Base-by-base conservation (phyloP, 2,113 vertebrate genomes). In the Ceuthmochares aereus region DNA sequence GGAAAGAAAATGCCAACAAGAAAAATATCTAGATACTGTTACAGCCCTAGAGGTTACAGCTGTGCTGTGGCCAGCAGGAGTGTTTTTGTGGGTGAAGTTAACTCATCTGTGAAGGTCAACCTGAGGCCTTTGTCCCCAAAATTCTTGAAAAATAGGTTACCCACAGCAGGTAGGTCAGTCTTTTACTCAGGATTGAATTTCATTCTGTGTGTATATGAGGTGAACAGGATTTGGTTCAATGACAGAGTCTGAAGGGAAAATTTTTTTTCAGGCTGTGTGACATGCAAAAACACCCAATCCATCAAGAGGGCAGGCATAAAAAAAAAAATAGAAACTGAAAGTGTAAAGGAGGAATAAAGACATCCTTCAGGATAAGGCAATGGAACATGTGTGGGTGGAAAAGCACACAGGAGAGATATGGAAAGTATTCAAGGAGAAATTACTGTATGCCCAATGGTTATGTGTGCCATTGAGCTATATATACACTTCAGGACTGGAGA, bases 361-460 rank as follows among this genome's bases (percentile, higher is more conserved):
- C 80, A 76, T 85, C 96, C 86, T 95, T 88, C 1, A 70, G 95
- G 90, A 95, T 84, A 84, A 90, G 66, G 74, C 83, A 93, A 40
- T 81, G 84, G 93, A 96, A 96, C 90, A 73, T 0, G 62, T 82
- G 86, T 93, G 84, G 94, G 95, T 92, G 92, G 92, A 96, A 93
- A 95, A 94, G 81, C 95, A 87, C 94, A 89, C 79, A 69, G 86
- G 89, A 95, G 89, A 92, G 83, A 91, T 84, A 91, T 55, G 85
- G 87, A 85, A 96, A 96, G 56, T 89, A 93, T 95, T 96, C 90
- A 95, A 92, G 94, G 90, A 96, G 83, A 95, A 96, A 96, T 96
- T 96, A 92, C 80, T 73, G 67, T 82, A 92, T 93, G 93, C 90
- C 89, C 90, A 95, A 91, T 94, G 88, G 92, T 96, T 95, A 82